These are phyloP conservation scores for Harpagifer antarcticus DNA, from an alignment of 2,797 vertebrate species.

Conservation along the genomic window DNA sequence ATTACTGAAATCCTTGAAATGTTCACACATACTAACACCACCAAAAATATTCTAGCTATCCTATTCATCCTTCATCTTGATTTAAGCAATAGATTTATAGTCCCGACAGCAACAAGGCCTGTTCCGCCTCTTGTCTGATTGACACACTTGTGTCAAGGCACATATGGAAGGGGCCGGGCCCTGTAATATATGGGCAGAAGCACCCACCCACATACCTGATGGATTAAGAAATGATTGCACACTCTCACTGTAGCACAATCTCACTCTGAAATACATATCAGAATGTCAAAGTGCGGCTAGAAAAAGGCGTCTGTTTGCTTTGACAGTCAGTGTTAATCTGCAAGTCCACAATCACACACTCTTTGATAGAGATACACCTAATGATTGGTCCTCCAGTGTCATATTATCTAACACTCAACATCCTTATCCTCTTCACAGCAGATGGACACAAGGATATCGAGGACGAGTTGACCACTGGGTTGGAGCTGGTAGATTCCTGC, in stretches of 20 bases:
- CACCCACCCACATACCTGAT: constrained; percentile 23
- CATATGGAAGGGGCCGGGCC: constrained; percentile 24
- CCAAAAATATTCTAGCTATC: constrained; percentile 5
- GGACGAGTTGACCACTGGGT: constrained; percentile 96
- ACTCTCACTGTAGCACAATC: not conserved
- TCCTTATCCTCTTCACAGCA: constrained; percentile 64
- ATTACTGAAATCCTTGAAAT: not conserved
- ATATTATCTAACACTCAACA: not conserved
- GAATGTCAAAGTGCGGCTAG: not conserved
- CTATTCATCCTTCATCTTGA: constrained; percentile 20
- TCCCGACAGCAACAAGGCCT: constrained; percentile 18
- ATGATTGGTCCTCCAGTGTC: too few relatives aligned
- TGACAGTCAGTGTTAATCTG: constrained; percentile 35
- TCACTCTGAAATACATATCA: constrained; percentile 14
- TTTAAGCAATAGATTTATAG: constrained; percentile 28
- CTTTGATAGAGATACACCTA: not conserved
- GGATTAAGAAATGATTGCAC: constrained; percentile 35
- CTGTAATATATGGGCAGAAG: not conserved
- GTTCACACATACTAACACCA: not conserved
- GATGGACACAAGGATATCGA: constrained; percentile 98
- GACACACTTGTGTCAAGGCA: constrained; percentile 27
- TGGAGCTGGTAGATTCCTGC: constrained; percentile 98
- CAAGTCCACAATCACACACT: constrained; percentile 3
- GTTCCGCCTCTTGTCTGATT: constrained; percentile 19
- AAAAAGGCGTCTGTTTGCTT: constrained; percentile 10